Evolutionary conservation across 2,113 vertebrate species (phyloP), one percentile per base, ranked within the genome.

Genomic region (Neogale vison): DNA sequence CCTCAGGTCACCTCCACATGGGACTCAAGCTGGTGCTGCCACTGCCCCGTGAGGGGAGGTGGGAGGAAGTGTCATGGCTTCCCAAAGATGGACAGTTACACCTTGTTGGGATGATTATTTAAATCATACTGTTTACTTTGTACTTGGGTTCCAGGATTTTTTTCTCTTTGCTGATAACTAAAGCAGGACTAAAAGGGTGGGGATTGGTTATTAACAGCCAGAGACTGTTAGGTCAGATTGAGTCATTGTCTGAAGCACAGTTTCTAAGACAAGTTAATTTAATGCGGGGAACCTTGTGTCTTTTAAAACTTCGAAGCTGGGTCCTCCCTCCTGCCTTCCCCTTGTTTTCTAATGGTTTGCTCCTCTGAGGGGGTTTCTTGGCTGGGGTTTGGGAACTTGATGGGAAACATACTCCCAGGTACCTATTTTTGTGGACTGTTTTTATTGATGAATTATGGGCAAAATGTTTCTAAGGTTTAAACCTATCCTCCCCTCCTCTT

Each of bases 401-500:
- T 88, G 94, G 97, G 96, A 97, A 97, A 94, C 89, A 20, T 93
- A n/a, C 63, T 97, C 92, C 90, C 18, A 47, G 93, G 93, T 96
- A 83, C 34, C 24, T 98, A 29, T 96, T 98, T 96, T 96, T 96
- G 26, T 97, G 97, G 98, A 85, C 97, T 99, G 95, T 98, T 55
- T 97, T 96, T 98, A 88, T 98, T 65, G 96, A 98, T 97, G 93
- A 98, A 93, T 98, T 94, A 96, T 18, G 98, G 98, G 98, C 95
- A 98, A 98, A 90, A 98, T 98, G 94, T 98, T 98, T 98, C 97
- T 81, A 76, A 98, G 98, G 98, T 98, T 99, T 99, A 99, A 99
- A 99, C 98, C 98, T 99, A 97, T 99, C 98, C 99, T 98, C 98
- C 98, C 97, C 97, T 98, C 98, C 98, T 98, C 98, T 99, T 98